Evolutionary conservation across 2,113 vertebrate genomes (phyloP), one percentile per base, ranked within the genome.

Genomic region (Ahaetulla prasina): DNA sequence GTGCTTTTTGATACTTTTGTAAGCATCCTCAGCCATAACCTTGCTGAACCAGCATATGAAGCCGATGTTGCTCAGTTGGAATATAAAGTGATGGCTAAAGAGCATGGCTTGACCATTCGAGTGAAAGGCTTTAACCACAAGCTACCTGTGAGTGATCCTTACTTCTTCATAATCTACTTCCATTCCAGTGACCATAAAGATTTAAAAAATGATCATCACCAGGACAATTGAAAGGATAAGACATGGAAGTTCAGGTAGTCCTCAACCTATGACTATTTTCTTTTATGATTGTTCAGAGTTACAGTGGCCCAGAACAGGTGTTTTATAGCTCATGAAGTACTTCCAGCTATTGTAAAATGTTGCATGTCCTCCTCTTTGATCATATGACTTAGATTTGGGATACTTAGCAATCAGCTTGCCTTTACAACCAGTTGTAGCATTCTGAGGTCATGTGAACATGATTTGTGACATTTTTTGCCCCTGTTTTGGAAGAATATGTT

Each of bases 51-150:
- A 47, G 98, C 98, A 7, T 98, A 98, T 22, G 98, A 98, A 96
- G 98, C 98, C 1, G 98, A 98, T 85, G 97, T 97, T 90, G 98
- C 98, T 30, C 98, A 98, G 95, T 94, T 98, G 92, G 98, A 98
- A 87, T 98, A 98, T 55, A 98, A 98, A 87, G 95, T 98, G 92
- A 95, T 98, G 87, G 97, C 98, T 39, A 98, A 98, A 93, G 98
- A 99, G 90, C 98, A 98, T 23, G 98, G 97, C 87, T 96, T 99
- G 93, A 96, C 98, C 94, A 95, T 98, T 94, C 97, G 97, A 96
- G 97, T 98, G 87, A 98, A 98, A 93, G 98, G 98, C 92, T 99
- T 99, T 94, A 98, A 98, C 96, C 98, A 98, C 96, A 98, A 98
- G 93, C 97, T 98, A 92, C 97, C 97, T 87, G 98, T 98, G 96